Evolutionary conservation across 2,797 vertebrate genomes (phyloP), one percentile per base, ranked within the genome.

Genomic region (Fundulus diaphanus): DNA sequence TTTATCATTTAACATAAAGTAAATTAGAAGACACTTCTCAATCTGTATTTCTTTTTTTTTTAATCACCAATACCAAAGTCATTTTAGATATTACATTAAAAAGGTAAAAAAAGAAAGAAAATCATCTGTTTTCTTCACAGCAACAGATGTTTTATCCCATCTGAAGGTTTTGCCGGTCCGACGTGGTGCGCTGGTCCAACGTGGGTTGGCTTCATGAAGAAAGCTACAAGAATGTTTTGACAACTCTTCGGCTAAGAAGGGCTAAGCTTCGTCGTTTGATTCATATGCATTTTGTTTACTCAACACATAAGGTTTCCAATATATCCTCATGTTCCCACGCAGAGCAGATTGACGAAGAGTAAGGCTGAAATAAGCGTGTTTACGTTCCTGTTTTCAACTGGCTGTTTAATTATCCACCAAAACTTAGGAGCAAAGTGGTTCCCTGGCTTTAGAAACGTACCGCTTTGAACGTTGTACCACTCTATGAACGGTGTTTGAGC

Each of bases 91-190:
- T 33, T 1, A 33, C 18, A 35, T 35, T 61, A 29, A 22, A n/a
- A 49, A 61, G 57, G 31, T 61, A 61, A 59, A 22, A 31, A 59
- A 49, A 51, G n/a, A n/a, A n/a, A n/a, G n/a, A n/a, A n/a, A n/a
- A n/a, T n/a, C n/a, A n/a, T n/a, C n/a, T n/a, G n/a, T n/a, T n/a
- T n/a, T n/a, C n/a, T 46, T 11, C 16, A 1, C 44, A 46, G 44
- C 1, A 46, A 46, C 11, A 46, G 44, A 46, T 46, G 16, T 35
- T 16, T 33, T 20, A 8, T 35, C 16, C 57, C 57, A 61, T 9
- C 31, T 61, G 31, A 31, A 61, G 11, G 27, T 29, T 7, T 42
- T 42, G 5, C 40, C 7, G 18, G 48, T 49, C 29, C 20, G 16
- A 15, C 18, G 1, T 35, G 35, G 57, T 61, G 20, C 5, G 52